Percentiles rank a stretch among this genome's conserved stretches.
Evolutionary conservation across 2,797 vertebrate genomes (phyloP).

Genomic region (Falco berigora): DNA sequence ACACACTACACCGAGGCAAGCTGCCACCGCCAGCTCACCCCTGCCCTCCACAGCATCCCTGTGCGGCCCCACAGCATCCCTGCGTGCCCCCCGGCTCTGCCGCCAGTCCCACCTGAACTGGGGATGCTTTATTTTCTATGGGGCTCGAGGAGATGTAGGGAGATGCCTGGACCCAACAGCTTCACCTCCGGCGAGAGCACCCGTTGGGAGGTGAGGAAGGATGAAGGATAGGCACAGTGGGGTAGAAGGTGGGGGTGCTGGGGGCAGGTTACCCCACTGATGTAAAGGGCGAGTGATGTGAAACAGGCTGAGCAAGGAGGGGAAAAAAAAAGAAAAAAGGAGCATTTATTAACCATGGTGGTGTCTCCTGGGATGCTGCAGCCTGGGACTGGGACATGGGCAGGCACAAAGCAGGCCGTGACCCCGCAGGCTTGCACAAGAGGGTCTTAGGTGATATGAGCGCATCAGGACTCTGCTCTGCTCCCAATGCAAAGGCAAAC

Average conservation of each 20-base stretch:
- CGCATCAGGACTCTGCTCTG: fast-evolving
- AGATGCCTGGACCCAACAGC: background rate
- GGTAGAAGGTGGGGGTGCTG: background rate
- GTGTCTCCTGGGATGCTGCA: background rate
- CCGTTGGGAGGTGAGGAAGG: background rate
- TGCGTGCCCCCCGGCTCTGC: fast-evolving
- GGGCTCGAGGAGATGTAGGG: background rate
- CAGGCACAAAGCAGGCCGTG: background rate
- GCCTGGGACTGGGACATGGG: fast-evolving
- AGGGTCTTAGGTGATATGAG: fast-evolving
- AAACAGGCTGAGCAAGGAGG: background rate
- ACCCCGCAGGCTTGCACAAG: background rate
- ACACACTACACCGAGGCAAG: background rate
- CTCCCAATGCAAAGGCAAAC: background rate
- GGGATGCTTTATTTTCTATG: background rate
- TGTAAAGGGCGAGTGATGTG: background rate
- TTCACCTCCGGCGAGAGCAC: background rate
- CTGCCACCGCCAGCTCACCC: background rate
- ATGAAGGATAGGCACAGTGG: background rate
- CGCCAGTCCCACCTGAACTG: fast-evolving
- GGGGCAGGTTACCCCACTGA: fast-evolving
- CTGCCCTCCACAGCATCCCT: background rate
- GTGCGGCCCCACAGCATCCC: no score
- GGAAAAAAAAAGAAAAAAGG: background rate
- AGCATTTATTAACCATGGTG: fast-evolving